Conservation (phyloP, 2,113 vertebrate genomes). For the Muntiacus muntjak region DNA sequence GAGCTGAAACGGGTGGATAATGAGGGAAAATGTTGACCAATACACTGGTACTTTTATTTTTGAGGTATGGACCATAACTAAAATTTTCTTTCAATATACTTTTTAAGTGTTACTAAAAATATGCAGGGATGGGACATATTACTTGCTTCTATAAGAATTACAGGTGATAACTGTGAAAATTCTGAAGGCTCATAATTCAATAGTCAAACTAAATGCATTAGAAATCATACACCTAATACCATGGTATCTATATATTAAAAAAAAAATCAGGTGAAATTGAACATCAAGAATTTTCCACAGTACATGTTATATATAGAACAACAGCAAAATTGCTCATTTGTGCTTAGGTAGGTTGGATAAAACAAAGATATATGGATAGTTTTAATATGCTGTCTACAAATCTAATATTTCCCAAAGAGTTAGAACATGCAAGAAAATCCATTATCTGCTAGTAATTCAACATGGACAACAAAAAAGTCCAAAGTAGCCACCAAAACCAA, state of each 20-base stretch:
- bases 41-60: constrained; percentile 67
- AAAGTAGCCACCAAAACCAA: constrained; percentile 54
- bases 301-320: constrained; percentile 74
- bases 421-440: constrained; percentile 80
- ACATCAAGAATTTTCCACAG: constrained; percentile 75
- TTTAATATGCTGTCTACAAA: constrained; percentile 71
- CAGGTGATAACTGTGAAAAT: constrained; percentile 71
- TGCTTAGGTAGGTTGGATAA: constrained; percentile 64
- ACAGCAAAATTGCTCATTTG: constrained; percentile 72
- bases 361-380: constrained; percentile 70
- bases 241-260: constrained; percentile 64
- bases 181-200: constrained; percentile 70
- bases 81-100: constrained; percentile 59
- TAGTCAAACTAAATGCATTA: constrained; percentile 72
- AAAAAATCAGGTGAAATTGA: constrained; percentile 73
- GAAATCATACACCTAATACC: constrained; percentile 68
- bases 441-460: constrained; percentile 62
- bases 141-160: constrained; percentile 58
- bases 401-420: constrained; percentile 72
- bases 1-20: constrained; percentile 76
- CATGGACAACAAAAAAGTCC: constrained; percentile 64
- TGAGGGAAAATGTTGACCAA: constrained; percentile 45
- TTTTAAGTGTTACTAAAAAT: constrained; percentile 69
- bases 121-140: constrained; percentile 23
- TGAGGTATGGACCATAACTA: constrained; percentile 68